These are phyloP conservation scores for Dorcus hopei DNA, from an alignment of 2,888 invertebrate genomes.

Conservation along the genomic window DNA sequence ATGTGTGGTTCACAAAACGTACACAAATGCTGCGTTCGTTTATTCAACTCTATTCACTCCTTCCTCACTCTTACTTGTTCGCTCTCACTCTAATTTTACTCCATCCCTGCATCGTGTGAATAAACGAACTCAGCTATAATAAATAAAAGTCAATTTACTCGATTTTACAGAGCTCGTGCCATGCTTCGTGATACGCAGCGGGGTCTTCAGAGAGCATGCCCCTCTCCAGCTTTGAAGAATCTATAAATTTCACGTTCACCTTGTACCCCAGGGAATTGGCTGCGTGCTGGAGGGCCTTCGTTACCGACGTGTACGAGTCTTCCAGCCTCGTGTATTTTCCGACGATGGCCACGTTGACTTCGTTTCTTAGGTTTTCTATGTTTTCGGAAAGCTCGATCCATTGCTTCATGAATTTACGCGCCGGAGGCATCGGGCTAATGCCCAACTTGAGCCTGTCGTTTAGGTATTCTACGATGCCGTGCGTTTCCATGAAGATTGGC, in stretches of 20 bases:
- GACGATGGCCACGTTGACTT: constrained; percentile 78
- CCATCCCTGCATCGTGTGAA: no score
- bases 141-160: constrained; percentile 56
- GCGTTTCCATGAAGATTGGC: constrained; percentile 87
- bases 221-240: constrained; percentile 83
- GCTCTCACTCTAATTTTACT: no score
- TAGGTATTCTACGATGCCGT: constrained; percentile 83
- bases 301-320: constrained; percentile 96
- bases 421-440: constrained; percentile 62
- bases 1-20: no score
- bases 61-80: no score
- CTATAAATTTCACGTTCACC: constrained; percentile 85
- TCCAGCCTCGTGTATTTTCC: constrained; percentile 96
- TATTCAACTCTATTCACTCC: no score
- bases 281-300: constrained; percentile 93
- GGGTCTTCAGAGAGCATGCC: constrained; percentile 71
- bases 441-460: constrained; percentile 74
- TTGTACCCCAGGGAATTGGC: constrained; percentile 80
- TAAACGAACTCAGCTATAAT: no score
- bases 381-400: constrained; percentile 89
- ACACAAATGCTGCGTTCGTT: no score
- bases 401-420: constrained; percentile 73
- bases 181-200: constrained; percentile 86
- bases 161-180: constrained; percentile 86
- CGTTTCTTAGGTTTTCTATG: constrained; percentile 77